A percentile compares a stretch with the other conserved stretches of the same genome.
phyloP scores from a whole-genome alignment of 2,888 invertebrate genomes.

The Gerris lacustris region DNA sequence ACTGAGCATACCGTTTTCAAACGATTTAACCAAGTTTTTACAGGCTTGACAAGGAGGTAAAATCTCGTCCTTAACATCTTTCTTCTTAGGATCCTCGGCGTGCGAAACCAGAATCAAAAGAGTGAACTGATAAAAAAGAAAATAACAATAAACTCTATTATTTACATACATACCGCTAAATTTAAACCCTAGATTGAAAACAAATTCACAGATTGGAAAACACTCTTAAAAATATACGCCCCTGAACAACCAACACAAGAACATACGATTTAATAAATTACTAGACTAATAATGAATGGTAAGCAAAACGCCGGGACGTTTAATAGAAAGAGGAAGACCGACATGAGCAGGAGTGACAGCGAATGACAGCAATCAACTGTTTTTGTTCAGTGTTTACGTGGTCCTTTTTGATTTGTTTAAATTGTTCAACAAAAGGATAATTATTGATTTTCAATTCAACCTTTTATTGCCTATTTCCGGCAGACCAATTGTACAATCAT shows the following conservation, averaged over 20 bases:
- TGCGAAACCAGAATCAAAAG: background rate
- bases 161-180: background rate
- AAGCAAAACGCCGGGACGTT: too few relatives aligned
- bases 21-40: conserved; percentile 58
- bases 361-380: background rate
- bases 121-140: background rate
- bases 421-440: too few relatives aligned
- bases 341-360: background rate
- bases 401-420: background rate
- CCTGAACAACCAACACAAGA: too few relatives aligned
- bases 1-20: conserved; percentile 62
- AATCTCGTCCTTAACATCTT: conserved; percentile 35
- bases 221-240: too few relatives aligned
- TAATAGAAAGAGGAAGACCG: background rate
- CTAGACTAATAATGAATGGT: too few relatives aligned
- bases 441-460: too few relatives aligned
- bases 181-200: too few relatives aligned
- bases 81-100: conserved; percentile 10
- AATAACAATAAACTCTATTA: background rate
- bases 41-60: conserved; percentile 71
- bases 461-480: too few relatives aligned
- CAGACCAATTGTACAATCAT: too few relatives aligned
- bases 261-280: too few relatives aligned
- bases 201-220: too few relatives aligned
- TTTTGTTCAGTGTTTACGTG: conserved; percentile 5